Evolutionary conservation across 2,888 invertebrate species (phyloP).

Genomic region (Buathra laborator): DNA sequence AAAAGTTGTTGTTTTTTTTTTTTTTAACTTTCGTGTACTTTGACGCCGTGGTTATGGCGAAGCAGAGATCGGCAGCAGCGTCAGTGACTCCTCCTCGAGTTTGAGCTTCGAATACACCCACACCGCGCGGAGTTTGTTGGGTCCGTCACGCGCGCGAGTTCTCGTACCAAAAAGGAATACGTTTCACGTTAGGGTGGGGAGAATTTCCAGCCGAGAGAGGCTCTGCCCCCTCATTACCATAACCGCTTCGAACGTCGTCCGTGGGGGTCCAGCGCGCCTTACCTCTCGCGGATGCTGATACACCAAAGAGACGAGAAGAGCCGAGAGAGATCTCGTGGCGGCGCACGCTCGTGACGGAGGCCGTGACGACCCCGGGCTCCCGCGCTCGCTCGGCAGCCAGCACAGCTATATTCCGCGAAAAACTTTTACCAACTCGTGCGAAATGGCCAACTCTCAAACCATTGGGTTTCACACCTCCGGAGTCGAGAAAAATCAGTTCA

Average conservation of each 20-base stretch:
- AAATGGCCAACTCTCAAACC: constrained; percentile 58
- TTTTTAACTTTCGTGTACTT: constrained; percentile 10
- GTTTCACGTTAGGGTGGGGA: constrained; percentile 42
- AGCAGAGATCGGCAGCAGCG: constrained; percentile 31
- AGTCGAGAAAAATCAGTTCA: constrained; percentile 44
- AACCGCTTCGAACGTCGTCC: constrained; percentile 69
- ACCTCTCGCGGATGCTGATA: constrained; percentile 50
- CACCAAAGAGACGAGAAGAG: constrained; percentile 1
- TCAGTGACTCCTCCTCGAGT: constrained; percentile 66
- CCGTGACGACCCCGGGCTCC: constrained; percentile 74
- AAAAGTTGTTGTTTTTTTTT: not conserved
- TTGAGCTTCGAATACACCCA: constrained; percentile 65
- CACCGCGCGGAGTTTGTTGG: constrained; percentile 52
- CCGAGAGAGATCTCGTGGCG: constrained; percentile 11
- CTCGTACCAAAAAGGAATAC: constrained; percentile 55
- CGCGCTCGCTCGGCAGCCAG: constrained; percentile 26
- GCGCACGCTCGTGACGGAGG: constrained; percentile 41
- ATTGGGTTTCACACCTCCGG: constrained; percentile 65
- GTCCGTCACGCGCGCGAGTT: constrained; percentile 38
- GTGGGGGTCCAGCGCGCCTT: constrained; percentile 34
- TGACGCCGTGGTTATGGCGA: constrained; percentile 56
- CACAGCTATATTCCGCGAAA: constrained; percentile 13
- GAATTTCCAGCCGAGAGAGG: constrained; percentile 53
- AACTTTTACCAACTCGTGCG: constrained; percentile 62
- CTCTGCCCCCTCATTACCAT: constrained; percentile 74